phyloP scores from a whole-genome alignment of 2,113 vertebrate species.

The Microcebus tavaratra region DNA sequence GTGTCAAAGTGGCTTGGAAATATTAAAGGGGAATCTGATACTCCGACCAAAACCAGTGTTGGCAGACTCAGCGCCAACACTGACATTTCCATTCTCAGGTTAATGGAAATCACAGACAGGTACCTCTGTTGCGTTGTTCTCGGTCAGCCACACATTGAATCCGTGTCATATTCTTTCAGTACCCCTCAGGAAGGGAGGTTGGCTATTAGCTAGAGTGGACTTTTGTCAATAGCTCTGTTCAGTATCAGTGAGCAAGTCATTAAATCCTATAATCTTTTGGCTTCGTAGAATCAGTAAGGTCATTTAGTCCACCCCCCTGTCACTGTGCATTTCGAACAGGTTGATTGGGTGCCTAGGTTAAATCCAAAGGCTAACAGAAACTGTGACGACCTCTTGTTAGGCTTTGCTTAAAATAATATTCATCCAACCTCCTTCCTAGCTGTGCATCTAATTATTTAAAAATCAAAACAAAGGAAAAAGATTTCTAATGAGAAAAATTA shows the following conservation, averaged over 20 bases:
- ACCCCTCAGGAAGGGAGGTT: neutral
- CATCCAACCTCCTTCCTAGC: neutral
- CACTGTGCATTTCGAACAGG: neutral
- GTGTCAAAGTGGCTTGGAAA: slow-evolving; percentile 43
- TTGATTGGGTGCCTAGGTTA: neutral
- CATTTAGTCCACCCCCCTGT: neutral
- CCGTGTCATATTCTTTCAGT: neutral
- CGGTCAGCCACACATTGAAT: neutral
- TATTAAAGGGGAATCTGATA: slow-evolving; percentile 15
- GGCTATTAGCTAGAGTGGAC: neutral
- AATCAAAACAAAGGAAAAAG: neutral
- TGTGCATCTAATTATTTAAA: neutral
- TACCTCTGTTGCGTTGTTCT: neutral
- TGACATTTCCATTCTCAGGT: no score
- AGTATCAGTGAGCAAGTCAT: neutral
- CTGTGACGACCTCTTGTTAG: neutral
- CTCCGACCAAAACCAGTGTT: neutral
- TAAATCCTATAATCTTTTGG: neutral
- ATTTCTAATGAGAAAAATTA: neutral
- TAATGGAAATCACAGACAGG: neutral
- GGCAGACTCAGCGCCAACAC: neutral
- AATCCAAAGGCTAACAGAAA: neutral
- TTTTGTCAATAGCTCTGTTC: neutral
- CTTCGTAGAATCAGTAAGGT: neutral
- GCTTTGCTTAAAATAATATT: neutral